A percentile compares a stretch with the other conserved stretches of the same genome.
Evolutionary conservation across 2,888 invertebrate species (phyloP).

Genomic region (Orgyia antiqua): DNA sequence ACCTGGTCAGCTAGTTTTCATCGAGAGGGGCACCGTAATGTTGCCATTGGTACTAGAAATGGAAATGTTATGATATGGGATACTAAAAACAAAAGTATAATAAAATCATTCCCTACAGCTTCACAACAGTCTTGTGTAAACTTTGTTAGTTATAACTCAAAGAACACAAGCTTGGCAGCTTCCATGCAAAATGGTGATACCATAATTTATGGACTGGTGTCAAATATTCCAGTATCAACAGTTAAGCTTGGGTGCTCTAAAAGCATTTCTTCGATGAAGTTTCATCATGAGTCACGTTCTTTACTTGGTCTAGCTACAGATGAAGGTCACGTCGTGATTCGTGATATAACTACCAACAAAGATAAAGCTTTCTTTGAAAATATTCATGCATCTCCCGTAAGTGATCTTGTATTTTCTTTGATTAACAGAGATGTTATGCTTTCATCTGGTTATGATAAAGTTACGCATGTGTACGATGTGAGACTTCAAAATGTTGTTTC

Average conservation of each 20-base stretch:
- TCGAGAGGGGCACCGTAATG: slow-evolving; percentile 62
- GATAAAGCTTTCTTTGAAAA: slow-evolving; percentile 67
- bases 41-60: slow-evolving; percentile 65
- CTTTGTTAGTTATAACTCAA: slow-evolving; percentile 65
- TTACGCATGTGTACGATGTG: slow-evolving; percentile 77
- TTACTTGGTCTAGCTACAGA: slow-evolving; percentile 70
- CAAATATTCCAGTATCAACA: slow-evolving; percentile 64
- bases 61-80: slow-evolving; percentile 73
- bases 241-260: slow-evolving; percentile 59
- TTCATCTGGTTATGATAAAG: slow-evolving; percentile 76
- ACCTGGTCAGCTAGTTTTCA: slow-evolving; percentile 70
- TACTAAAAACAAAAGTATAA: slow-evolving; percentile 64
- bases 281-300: slow-evolving; percentile 66
- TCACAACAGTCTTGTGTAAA: slow-evolving; percentile 56
- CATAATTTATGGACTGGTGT: slow-evolving; percentile 66
- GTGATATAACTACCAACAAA: slow-evolving; percentile 65
- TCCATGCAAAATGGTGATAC: slow-evolving; percentile 71
- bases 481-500: slow-evolving; percentile 65
- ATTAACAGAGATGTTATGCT: slow-evolving; percentile 75
- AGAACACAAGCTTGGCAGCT: slow-evolving; percentile 68
- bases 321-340: slow-evolving; percentile 65
- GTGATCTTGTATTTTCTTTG: slow-evolving; percentile 75
- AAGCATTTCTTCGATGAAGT: slow-evolving; percentile 68
- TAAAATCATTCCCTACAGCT: slow-evolving; percentile 63
- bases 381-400: slow-evolving; percentile 78